Evolutionary conservation across 2,797 vertebrate species (phyloP), one percentile per base, ranked within the genome.

Genomic region (Eupleurogrammus muticus): DNA sequence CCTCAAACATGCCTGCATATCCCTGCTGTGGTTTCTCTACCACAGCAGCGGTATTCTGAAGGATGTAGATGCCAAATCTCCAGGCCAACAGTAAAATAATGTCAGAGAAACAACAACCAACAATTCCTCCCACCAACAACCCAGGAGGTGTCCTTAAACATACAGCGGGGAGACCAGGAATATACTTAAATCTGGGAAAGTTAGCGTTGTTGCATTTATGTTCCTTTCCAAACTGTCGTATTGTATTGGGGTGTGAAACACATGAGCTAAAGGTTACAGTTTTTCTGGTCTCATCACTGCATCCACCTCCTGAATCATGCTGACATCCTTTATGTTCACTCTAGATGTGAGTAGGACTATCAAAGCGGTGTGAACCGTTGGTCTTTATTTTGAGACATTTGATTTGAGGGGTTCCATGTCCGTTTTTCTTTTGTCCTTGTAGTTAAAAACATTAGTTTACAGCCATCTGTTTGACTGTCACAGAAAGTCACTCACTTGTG

Each of bases 381-480:
- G 53, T 23, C 46, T 63, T 59, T 46, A 4, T 35, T 59, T 77
- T 11, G 13, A 52, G 23, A 40, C 35, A 48, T 57, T 60, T 52
- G 5, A 61, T n/a, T 66, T 1, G 20, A 77, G 28, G 55, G 48
- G 17, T 36, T 48, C 16, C 9, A 47, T 21, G 40, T 42, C 50
- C 23, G 8, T 28, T 65, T 81, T 58, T 42, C 11, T 51, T 79
- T 54, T 54, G 59, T 40, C 61, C 58, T 75, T 65, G 64, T 44
- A 17, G 58, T 65, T 65, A 72, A 63, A 82, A 73, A 21, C 21
- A 2, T 54, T 28, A 3, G 5, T 61, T 63, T 36, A 49, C 9
- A 65, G 60, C 72, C 78, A 83, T 80, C 75, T 79, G 66, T 79
- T 75, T 73, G 56, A 32, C 81, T 64, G 58, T 76, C 75, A 74